Conservation (phyloP, 2,797 vertebrate genomes). For the Lates japonicus region DNA sequence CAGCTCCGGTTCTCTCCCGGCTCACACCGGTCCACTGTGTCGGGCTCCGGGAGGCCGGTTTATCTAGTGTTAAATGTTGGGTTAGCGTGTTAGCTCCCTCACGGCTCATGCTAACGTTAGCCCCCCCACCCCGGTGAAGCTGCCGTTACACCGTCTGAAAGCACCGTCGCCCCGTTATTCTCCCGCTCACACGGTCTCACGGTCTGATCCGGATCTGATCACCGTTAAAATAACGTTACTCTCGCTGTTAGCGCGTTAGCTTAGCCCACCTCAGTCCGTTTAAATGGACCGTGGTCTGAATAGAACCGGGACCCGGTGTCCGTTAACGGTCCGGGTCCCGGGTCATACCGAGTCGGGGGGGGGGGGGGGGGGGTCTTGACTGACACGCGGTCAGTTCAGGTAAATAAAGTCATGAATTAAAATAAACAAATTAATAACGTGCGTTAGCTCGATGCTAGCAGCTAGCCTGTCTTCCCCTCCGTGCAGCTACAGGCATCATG, state of each 20-base stretch:
- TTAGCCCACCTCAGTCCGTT: neutral
- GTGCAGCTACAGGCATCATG: neutral
- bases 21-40: neutral
- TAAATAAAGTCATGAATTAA: neutral
- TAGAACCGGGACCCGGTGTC: no score
- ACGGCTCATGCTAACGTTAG: neutral
- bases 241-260: neutral
- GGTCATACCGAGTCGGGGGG: no score
- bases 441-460: neutral
- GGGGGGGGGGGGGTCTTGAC: no score
- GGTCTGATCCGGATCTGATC: neutral
- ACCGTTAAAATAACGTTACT: neutral
- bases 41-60: neutral
- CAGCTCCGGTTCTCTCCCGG: no score
- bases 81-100: conserved; percentile 23
- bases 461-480: neutral
- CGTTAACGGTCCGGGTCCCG: neutral
- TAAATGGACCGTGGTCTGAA: fast-evolving
- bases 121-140: neutral
- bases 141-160: no score
- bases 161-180: neutral
- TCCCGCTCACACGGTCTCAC: neutral
- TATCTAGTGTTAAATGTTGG: neutral
- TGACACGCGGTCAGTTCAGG: neutral
- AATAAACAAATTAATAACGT: neutral